Evolutionary conservation across 2,113 vertebrate genomes (phyloP).

Genomic region (Bolborhynchus lineola): DNA sequence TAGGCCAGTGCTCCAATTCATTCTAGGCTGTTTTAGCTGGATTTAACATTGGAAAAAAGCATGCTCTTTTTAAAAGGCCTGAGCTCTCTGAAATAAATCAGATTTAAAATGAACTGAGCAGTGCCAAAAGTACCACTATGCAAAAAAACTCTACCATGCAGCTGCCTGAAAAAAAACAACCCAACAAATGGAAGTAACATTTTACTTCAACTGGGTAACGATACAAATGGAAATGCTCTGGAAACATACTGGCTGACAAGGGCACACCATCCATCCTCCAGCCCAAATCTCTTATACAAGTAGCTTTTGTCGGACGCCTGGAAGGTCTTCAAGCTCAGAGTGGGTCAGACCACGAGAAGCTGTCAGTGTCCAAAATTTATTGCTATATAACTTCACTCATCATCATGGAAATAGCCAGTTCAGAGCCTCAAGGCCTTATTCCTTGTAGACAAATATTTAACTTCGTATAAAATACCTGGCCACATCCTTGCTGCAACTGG

Average conservation of each 20-base stretch:
- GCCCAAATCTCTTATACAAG: not conserved
- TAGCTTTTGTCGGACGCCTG: not conserved
- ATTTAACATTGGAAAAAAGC: not conserved
- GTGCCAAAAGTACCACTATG: not conserved
- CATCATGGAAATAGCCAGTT: not conserved
- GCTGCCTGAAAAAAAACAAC: not conserved
- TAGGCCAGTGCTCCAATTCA: conserved; percentile 28
- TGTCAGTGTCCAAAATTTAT: not conserved
- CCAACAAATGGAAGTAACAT: not conserved
- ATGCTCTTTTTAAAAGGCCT: not conserved
- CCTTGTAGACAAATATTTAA: not conserved
- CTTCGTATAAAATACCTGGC: not conserved
- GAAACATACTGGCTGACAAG: not conserved
- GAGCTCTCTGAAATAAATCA: not conserved
- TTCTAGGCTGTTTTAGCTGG: not conserved
- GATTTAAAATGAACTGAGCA: not conserved
- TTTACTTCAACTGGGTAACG: not conserved
- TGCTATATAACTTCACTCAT: not conserved
- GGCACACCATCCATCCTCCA: not conserved
- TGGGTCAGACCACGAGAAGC: not conserved
- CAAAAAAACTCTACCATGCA: not conserved
- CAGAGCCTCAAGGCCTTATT: not conserved
- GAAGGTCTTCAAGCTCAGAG: not conserved
- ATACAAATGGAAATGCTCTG: not conserved
- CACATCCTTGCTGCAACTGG: not conserved